Base-by-base conservation (phyloP, 1,140 invertebrate species). In the Hydropsyche tenuis region DNA sequence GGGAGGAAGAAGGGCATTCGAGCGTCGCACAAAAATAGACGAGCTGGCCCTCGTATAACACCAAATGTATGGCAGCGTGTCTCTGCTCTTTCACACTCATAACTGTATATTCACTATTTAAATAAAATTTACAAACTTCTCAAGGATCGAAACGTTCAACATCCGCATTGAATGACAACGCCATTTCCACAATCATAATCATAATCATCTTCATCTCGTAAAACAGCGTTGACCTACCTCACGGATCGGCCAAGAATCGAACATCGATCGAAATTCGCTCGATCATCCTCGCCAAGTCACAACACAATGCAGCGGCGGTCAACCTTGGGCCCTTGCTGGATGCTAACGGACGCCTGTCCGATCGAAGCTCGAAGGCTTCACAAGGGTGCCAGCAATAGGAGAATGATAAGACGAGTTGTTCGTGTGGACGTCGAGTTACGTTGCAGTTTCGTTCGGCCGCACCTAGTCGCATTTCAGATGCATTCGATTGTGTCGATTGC, bases 21-120 rank as follows among this genome's bases (percentile, higher is more conserved):
- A 11, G 5, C 2, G 2, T n/a, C 22, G 11, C 11, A 69, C 73
- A 37, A 42, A 73, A 75, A 75, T 75, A 75, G 74, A 72, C 43
- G 56, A 68, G 18, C 27, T 16, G 16, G 43, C 65, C 65, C 65
- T 43, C 25, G 20, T 5, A n/a, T n/a, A n/a, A n/a, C n/a, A 63
- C 22, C 30, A 25, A 68, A 68, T 68, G 45, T 68, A 68, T 68
- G 65, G 65, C 65, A 68, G 16, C 65, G 65, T 46, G n/a, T 65
- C 56, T 60, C 23, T 20, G 18, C 5, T 60, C 23, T 4, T 7
- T 0, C 20, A 25, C 30, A 37, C n/a, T 43, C 12, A 18, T 53
- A 53, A 20, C 51, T 20, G 51, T 11, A 22, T 11, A 16, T 20
- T 2, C 30, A 37, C 30, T 37, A 37, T 37, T 37, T 37, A 9